Evolutionary conservation across 2,888 invertebrate species (phyloP).

Genomic region (Caenorhabditis afra): DNA sequence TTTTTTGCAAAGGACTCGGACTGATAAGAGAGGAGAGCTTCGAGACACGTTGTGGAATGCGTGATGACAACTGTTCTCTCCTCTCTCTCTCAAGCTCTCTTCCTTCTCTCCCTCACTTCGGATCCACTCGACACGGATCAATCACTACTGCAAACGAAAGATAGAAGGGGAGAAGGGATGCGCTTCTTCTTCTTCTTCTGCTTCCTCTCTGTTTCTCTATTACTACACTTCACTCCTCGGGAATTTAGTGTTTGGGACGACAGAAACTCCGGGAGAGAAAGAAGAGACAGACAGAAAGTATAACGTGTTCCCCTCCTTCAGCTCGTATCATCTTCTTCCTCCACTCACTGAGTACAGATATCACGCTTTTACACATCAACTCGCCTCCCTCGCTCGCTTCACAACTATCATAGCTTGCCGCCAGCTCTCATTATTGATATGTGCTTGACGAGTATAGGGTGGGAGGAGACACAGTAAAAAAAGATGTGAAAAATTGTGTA

Average conservation of each 20-base stretch:
- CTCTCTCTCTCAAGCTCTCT: too few species aligned
- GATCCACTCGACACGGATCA: constrained; percentile 48
- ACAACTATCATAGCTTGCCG: constrained; percentile 26
- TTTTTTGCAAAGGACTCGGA: constrained; percentile 29
- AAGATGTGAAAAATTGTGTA: too few species aligned
- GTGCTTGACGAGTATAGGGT: too few species aligned
- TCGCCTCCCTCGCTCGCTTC: constrained; percentile 12
- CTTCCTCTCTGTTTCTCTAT: constrained; percentile 29
- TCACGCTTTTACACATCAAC: too few species aligned
- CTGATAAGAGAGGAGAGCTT: constrained; percentile 28
- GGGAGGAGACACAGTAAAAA: too few species aligned
- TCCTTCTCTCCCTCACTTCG: background rate
- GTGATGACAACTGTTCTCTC: constrained; percentile 61
- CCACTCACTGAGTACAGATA: too few species aligned
- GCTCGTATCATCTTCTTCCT: constrained; percentile 23
- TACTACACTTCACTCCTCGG: constrained; percentile 18
- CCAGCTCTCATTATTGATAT: background rate
- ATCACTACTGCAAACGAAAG: constrained; percentile 39
- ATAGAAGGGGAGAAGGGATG: constrained; percentile 5
- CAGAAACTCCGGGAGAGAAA: too few species aligned
- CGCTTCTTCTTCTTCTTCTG: background rate
- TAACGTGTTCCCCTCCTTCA: constrained; percentile 29
- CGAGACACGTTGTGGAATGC: constrained; percentile 50
- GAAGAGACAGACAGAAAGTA: constrained; percentile 15
- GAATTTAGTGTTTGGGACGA: constrained; percentile 11